Evolutionary conservation across 2,888 invertebrate species (phyloP), one percentile per base, ranked within the genome.

Genomic region (Hirtodrosophila duncani): DNA sequence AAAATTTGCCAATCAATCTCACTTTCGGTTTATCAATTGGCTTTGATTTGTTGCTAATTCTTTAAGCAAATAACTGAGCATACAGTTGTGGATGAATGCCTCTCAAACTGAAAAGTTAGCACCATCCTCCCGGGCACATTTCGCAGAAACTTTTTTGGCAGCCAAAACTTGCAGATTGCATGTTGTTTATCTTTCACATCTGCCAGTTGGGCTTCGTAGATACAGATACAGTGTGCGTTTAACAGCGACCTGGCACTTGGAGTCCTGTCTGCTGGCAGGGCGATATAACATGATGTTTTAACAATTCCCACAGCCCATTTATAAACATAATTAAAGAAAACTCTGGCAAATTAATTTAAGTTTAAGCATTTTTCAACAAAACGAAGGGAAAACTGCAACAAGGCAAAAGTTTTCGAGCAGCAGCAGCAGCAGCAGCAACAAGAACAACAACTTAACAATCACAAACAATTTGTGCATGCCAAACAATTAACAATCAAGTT

Each of bases 401-500:
- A 45, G 36, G 21, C 26, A 34, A 57, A 70, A 75, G 36, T 74
- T 70, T 68, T 13, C 24, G 27, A 13, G 21, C 14, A 21, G n/a
- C 30, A 11, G 7, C 10, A 33, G 14, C 17, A 18, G 14, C 34
- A 34, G 20, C 34, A 30, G 27, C 26, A 20, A 36, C 6, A 23
- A 41, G 29, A 18, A 24, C 29, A 27, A 41, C 31, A 51, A 43
- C 48, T 44, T 36, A 43, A 44, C 50, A 44, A 39, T 51, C 50
- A 37, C 46, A 46, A 46, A 45, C 39, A 31, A 42, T 42, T 31
- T 42, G 23, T 20, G 42, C 30, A 21, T 26, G 45, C 41, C 59
- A 38, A 75, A 71, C 72, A 74, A 74, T 80, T 77, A 74, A 74
- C 81, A 74, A 74, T 74, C 72, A 80, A 77, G 42, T 60, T 56